phyloP scores from a whole-genome alignment of 2,888 invertebrate genomes.

The Boloria selene region DNA sequence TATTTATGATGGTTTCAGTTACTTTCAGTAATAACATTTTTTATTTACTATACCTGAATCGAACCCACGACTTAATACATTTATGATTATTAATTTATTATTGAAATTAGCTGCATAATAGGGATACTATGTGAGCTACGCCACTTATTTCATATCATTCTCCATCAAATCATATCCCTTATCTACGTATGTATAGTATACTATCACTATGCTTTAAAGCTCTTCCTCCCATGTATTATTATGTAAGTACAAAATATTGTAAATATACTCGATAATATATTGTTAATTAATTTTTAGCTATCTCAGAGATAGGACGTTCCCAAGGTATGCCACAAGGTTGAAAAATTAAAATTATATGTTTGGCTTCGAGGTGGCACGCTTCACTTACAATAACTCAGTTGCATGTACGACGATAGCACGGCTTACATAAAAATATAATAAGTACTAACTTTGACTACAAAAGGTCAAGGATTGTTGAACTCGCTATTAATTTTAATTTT shows the following conservation, averaged over 20 bases:
- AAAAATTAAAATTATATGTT: constrained; percentile 65
- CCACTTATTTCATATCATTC: constrained; percentile 21
- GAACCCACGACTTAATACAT: too few species aligned
- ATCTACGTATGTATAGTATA: constrained; percentile 27
- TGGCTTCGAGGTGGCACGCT: constrained; percentile 78
- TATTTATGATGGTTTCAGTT: background rate
- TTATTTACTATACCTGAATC: too few species aligned
- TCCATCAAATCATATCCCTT: constrained; percentile 17
- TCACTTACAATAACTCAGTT: constrained; percentile 51
- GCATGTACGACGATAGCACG: constrained; percentile 75
- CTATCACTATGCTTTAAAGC: constrained; percentile 36
- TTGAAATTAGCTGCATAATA: too few species aligned
- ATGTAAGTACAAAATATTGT: constrained; percentile 26
- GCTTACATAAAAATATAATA: constrained; percentile 51
- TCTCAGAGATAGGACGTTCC: constrained; percentile 95
- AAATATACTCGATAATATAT: constrained; percentile 48
- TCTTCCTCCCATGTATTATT: constrained; percentile 30
- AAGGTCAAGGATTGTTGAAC: constrained; percentile 26
- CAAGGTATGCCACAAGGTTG: constrained; percentile 86
- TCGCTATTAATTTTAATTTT: constrained; percentile 36
- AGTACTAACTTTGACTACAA: constrained; percentile 18
- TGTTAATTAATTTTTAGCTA: constrained; percentile 85
- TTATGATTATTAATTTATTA: background rate
- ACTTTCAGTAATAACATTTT: background rate
- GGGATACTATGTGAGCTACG: constrained; percentile 15